Evolutionary conservation across 2,113 vertebrate species (phyloP), one percentile per base, ranked within the genome.

Genomic region (Cyphomyrus plagiostoma): DNA sequence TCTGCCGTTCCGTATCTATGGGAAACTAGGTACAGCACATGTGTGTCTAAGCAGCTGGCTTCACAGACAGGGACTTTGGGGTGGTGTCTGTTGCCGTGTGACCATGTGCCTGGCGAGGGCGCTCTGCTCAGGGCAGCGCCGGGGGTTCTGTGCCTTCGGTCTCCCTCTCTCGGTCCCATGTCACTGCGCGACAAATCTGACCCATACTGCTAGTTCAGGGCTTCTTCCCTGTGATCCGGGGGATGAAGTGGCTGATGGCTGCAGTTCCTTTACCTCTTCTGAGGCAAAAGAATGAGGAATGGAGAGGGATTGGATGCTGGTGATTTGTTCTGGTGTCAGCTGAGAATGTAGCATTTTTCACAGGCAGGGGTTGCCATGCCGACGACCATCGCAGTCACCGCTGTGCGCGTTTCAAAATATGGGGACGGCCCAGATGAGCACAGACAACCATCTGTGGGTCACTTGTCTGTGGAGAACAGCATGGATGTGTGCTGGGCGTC

Each of bases 311-410:
- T 26, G 46, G 70, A 80, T 53, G 45, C 46, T 35, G 49, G 48
- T 11, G 46, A 89, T 89, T 89, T 89, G 42, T 84, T 90, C 10
- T 26, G n/a, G 46, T 19, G 86, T 70, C 80, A 83, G 83, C 35
- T 80, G 58, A 87, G 46, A 89, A 88, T 58, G 56, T 87, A 66
- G 89, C 90, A 88, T 92, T 70, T 49, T 89, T 92, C 92, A 90
- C 91, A 91, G 3, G 48, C 56, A 88, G 82, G 89, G 89, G 93
- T 95, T 95, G 92, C 93, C 87, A 94, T 95, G 93, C 91, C 93
- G 42, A 94, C 94, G 87, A 50, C 52, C 84, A 74, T 88, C n/a
- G 26, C 89, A 90, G 90, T 70, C 48, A 84, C 52, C 90, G 49
- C 80, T 49, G 58, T 66, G 45, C 30, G 52, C 87, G 66, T 86